These are phyloP conservation scores for Sericinus montela DNA, from an alignment of 2,888 invertebrate species.

Conservation along the genomic window DNA sequence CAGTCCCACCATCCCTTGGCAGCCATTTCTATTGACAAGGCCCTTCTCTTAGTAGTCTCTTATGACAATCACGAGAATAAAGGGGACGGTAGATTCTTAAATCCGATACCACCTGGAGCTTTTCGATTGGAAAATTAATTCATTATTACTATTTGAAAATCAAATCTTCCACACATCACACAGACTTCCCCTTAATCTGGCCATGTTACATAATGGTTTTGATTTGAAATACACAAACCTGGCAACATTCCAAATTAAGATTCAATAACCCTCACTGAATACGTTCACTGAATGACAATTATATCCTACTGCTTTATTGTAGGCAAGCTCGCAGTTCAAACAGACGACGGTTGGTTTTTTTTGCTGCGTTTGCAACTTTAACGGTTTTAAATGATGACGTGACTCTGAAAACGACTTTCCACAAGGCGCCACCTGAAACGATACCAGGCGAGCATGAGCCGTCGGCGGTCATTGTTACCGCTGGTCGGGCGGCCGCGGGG, in stretches of 20 bases:
- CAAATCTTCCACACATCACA: too few species aligned
- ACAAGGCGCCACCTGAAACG: constrained; percentile 58
- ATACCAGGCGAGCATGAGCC: constrained; percentile 68
- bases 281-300: not conserved
- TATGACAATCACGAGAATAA: too few species aligned
- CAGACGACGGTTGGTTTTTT: not conserved
- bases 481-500: constrained; percentile 40
- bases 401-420: constrained; percentile 55
- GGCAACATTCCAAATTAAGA: not conserved
- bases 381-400: constrained; percentile 31
- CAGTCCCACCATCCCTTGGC: too few species aligned
- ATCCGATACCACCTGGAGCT: too few species aligned
- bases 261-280: not conserved
- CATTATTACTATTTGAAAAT: too few species aligned
- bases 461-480: constrained; percentile 64
- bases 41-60: too few species aligned
- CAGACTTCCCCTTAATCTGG: too few species aligned
- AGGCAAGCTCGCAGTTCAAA: not conserved
- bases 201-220: too few species aligned
- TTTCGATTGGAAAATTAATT: too few species aligned
- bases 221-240: not conserved
- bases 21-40: too few species aligned
- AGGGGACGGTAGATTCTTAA: too few species aligned
- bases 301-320: too few species aligned
- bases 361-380: not conserved